Evolutionary conservation across 1,140 invertebrate species (phyloP).

Genomic region (Drosophila subobscura): DNA sequence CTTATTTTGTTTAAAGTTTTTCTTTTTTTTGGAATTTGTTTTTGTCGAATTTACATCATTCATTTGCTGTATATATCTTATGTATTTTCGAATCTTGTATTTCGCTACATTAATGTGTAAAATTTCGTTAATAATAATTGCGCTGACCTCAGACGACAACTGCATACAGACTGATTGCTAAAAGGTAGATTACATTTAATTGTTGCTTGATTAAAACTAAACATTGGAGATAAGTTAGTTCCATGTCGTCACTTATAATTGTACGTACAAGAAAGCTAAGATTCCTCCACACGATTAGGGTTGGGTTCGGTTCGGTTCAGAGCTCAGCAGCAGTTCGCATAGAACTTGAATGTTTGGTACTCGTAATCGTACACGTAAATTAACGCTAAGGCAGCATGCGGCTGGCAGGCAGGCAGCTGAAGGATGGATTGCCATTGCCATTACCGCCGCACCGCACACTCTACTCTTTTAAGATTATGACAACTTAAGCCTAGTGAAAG

Average conservation of each 20-base stretch:
- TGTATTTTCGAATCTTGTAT: constrained; percentile 56
- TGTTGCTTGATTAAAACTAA: constrained; percentile 65
- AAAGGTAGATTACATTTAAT: constrained; percentile 68
- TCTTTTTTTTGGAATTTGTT: not conserved
- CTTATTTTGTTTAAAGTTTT: no score
- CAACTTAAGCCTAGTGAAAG: constrained; percentile 72
- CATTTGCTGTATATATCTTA: constrained; percentile 48
- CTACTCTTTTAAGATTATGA: constrained; percentile 69
- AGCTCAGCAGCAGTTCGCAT: constrained; percentile 22
- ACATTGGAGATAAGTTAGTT: constrained; percentile 56
- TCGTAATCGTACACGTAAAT: constrained; percentile 23
- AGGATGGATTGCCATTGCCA: constrained; percentile 7
- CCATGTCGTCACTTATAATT: constrained; percentile 39
- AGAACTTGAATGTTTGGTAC: constrained; percentile 36
- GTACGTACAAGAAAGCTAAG: constrained; percentile 24
- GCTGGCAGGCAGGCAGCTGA: constrained; percentile 18
- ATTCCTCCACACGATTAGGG: constrained; percentile 15
- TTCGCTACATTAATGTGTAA: constrained; percentile 74
- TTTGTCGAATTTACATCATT: constrained; percentile 58
- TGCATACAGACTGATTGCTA: constrained; percentile 70
- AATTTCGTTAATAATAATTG: constrained; percentile 72
- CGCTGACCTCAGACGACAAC: constrained; percentile 61
- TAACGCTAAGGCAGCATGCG: constrained; percentile 62
- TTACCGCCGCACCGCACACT: constrained; percentile 34
- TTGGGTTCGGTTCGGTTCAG: no score